These are phyloP conservation scores for Accipiter cooperii DNA, from an alignment of 2,113 vertebrate species.

Conservation along the genomic window DNA sequence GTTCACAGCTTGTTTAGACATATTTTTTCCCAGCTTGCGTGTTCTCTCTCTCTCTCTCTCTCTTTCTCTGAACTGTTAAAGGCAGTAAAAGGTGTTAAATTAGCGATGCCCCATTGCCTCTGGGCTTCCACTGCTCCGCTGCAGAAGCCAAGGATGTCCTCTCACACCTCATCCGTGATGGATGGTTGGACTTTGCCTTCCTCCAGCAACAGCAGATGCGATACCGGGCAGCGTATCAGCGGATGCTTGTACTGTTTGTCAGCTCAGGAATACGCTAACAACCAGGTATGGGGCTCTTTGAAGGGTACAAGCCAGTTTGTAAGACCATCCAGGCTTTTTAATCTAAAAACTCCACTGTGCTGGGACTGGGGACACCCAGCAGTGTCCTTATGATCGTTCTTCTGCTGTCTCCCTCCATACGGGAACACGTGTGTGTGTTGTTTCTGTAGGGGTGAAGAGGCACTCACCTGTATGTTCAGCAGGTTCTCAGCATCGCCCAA, in stretches of 20 bases:
- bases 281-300: neutral
- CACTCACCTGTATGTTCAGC: too few species aligned
- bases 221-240: accelerated
- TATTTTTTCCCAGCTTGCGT: neutral
- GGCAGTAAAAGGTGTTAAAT: neutral
- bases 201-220: neutral
- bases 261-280: neutral
- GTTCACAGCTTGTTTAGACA: neutral
- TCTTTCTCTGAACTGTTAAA: neutral
- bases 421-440: neutral
- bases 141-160: neutral
- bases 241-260: neutral
- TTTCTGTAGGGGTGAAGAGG: neutral
- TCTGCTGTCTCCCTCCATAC: neutral
- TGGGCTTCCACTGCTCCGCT: neutral
- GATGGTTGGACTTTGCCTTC: neutral
- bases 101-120: too few species aligned
- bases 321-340: neutral
- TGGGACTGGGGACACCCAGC: too few species aligned
- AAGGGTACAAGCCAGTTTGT: neutral
- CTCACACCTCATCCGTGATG: neutral
- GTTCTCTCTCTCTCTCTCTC: too few species aligned
- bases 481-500: neutral
- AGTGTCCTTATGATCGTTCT: too few species aligned
- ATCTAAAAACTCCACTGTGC: neutral